Evolutionary conservation across 2,113 vertebrate species (phyloP), one percentile per base, ranked within the genome.

Genomic region (Nanorana parkeri): DNA sequence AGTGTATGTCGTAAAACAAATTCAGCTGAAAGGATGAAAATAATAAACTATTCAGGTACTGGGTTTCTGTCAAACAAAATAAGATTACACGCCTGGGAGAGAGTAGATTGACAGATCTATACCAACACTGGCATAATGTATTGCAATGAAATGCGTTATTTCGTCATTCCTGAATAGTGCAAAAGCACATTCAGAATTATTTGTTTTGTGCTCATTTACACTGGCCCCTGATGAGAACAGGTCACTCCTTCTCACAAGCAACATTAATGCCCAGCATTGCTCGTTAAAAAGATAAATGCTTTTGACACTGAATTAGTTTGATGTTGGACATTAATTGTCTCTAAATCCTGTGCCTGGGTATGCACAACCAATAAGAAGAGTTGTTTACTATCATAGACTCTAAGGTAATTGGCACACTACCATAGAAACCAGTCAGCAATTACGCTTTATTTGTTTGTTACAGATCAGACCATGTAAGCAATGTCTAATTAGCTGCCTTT

Each of bases 31-130:
- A 41, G 19, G 47, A 77, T 51, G 47, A 67, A 66, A 66, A 78
- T 66, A 28, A 56, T 68, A 56, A 56, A 56, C 77, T 67, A 52
- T 54, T 54, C 26, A 66, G 41, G 17, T 52, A 66, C 26, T 32
- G 51, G 24, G 29, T 29, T 26, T 55, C 77, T 67, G 51, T 78
- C 77, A 78, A 68, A 68, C 61, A 78, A 67, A 78, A 78, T 68
- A 56, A 68, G 51, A 78, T 56, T n/a, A 68, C 64, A 56, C 47
- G 26, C 47, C 20, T 68, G 64, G 20, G 64, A 78, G 21, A 78
- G 16, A 28, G 13, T 56, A 23, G 64, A 78, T 68, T 67, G 41
- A 55, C 63, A 67, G 63, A 78, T 68, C 63, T 36, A 78, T 68
- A 78, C 61, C 52, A 20, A 32, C 17, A 36, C n/a, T 78, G 64